phyloP scores from a whole-genome alignment of 2,113 vertebrate genomes.

The Upupa epops region DNA sequence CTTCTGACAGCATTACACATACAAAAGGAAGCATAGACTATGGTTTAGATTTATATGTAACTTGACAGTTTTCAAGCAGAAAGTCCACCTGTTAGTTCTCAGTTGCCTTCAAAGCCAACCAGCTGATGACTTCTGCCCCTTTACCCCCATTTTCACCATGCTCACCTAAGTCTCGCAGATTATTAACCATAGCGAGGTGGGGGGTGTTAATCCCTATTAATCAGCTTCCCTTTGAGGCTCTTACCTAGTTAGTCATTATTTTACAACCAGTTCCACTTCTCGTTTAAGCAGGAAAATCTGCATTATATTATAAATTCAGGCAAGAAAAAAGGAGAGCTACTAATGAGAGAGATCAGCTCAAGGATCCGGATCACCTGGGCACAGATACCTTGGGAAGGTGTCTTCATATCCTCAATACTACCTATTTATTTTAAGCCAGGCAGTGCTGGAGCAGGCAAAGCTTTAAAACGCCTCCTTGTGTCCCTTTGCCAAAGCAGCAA shows the following conservation, averaged over 20 bases:
- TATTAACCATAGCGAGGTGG: neutral
- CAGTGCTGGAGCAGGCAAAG: neutral
- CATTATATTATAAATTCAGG: neutral
- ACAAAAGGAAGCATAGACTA: neutral
- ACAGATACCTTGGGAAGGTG: neutral
- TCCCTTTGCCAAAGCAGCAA: neutral
- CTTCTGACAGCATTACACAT: neutral
- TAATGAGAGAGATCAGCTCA: fast-evolving
- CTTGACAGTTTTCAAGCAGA: neutral
- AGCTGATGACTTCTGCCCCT: slow-evolving; percentile 65
- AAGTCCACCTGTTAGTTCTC: slow-evolving; percentile 67
- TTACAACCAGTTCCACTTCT: neutral
- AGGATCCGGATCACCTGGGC: neutral
- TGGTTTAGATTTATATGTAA: neutral
- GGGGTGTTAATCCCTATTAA: neutral
- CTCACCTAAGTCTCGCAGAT: slow-evolving; percentile 46
- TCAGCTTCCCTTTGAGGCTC: neutral
- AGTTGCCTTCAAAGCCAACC: slow-evolving; percentile 64
- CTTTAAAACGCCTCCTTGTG: neutral
- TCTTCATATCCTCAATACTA: neutral
- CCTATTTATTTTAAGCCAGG: neutral
- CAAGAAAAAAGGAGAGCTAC: neutral
- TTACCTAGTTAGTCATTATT: neutral
- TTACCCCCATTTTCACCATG: slow-evolving; percentile 71
- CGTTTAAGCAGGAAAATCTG: neutral